Evolutionary conservation across 2,113 vertebrate species (phyloP), one percentile per base, ranked within the genome.

Genomic region (Panthera leo): DNA sequence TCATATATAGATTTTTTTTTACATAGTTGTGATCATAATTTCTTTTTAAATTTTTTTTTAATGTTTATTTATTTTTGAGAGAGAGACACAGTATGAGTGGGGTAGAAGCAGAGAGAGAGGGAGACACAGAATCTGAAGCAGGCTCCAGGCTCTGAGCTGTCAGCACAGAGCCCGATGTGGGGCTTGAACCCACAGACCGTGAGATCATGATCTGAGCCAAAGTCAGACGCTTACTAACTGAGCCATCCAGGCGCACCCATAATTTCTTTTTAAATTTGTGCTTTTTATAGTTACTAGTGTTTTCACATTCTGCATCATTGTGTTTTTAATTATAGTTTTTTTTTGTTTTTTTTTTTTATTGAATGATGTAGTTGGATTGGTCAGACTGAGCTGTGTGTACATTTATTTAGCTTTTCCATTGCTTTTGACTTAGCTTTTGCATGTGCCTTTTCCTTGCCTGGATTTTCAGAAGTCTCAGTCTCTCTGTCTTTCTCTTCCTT

Each of bases 321-420:
- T 95, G 25, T 61, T 92, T 70, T 23, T 70, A 71, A 70, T 23
- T 61, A 16, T 48, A 89, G 51, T 71, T 19, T 70, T 71, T 89
- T 23, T 92, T 85, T 75, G 4, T 4, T 42, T 79, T 14, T 70
- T 71, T 89, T 61, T 92, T 85, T 82, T 3, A 68, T 89, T 85
- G 39, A 79, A 36, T 96, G 61, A 92, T 53, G 14, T 91, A 63
- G 29, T 87, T 65, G 89, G 68, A 6, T 94, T 53, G 27, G 39
- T 89, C 45, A 94, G 21, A 73, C 8, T 73, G 11, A 89, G 53
- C 70, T 76, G 15, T 85, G n/a, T 76, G 55, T 88, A 8, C 15
- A 29, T 83, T 93, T 95, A 29, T 83, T 93, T 95, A 76, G 25
- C 18, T 95, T 68, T 89, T 80, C 58, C 15, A 7, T 95, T 23